Evolutionary conservation across 2,797 vertebrate genomes (phyloP).

Genomic region (Thaleichthys pacificus): DNA sequence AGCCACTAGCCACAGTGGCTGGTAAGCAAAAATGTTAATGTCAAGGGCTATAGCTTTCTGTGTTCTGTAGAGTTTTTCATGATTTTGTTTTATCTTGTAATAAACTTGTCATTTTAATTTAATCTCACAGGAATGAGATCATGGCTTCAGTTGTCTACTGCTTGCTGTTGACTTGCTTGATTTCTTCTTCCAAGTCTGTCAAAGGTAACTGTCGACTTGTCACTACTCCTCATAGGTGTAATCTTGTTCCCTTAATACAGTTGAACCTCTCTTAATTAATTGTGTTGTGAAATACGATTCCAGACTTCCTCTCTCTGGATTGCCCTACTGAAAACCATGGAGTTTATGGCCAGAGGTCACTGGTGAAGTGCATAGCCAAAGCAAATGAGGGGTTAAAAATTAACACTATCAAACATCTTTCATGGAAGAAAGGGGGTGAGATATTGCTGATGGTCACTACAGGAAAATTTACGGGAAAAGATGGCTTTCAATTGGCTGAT

Average conservation of each 20-base stretch:
- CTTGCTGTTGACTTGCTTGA: not conserved
- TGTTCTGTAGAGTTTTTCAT: not conserved
- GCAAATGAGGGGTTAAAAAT: accelerated
- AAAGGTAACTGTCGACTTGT: not conserved
- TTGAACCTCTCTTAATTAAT: not conserved
- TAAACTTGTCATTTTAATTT: not conserved
- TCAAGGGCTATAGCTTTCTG: no score
- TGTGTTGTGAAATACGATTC: not conserved
- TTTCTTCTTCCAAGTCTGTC: no score
- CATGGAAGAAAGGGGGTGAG: conserved; percentile 28
- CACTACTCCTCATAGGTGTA: not conserved
- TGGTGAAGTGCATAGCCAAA: conserved; percentile 47
- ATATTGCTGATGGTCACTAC: accelerated
- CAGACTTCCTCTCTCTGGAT: conserved; percentile 12
- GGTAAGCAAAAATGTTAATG: no score
- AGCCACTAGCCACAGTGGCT: no score
- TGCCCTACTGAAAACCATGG: not conserved
- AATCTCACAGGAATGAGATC: not conserved
- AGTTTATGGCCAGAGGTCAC: conserved; percentile 21
- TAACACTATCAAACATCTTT: accelerated
- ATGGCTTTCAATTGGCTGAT: conserved; percentile 31
- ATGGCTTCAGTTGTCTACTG: not conserved
- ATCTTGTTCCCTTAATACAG: not conserved
- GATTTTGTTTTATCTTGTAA: not conserved
- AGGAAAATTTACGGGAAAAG: no score